These are phyloP conservation scores for Chlorops oryzae DNA, from an alignment of 1,140 invertebrate genomes.

Conservation along the genomic window DNA sequence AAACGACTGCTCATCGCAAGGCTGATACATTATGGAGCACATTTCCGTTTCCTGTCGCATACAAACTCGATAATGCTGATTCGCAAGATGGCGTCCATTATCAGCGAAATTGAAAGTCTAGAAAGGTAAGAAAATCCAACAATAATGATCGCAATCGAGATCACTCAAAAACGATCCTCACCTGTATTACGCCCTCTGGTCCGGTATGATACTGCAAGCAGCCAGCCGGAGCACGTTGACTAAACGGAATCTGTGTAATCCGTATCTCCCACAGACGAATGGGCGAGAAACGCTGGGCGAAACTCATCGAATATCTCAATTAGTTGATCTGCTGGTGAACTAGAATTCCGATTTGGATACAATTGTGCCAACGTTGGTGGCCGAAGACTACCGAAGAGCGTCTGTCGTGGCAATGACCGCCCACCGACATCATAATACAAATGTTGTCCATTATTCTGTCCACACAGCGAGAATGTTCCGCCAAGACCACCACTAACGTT, in stretches of 20 bases:
- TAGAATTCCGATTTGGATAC: constrained; percentile 7
- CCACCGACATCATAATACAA: constrained; percentile 63
- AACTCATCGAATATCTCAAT: constrained; percentile 35
- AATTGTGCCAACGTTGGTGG: constrained; percentile 13
- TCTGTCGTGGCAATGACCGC: constrained; percentile 27
- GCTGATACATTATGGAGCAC: constrained; percentile 71
- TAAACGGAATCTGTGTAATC: constrained; percentile 65
- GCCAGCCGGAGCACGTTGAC: constrained; percentile 63
- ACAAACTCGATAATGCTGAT: constrained; percentile 72
- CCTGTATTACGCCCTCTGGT: constrained; percentile 48
- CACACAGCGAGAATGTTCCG: constrained; percentile 62
- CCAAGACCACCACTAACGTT: constrained; percentile 54
- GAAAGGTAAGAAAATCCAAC: constrained; percentile 50
- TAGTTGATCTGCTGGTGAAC: constrained; percentile 16
- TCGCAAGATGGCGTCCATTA: constrained; percentile 71
- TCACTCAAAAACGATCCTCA: too few species aligned
- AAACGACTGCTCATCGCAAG: constrained; percentile 69
- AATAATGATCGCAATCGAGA: not conserved
- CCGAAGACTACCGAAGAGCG: constrained; percentile 36
- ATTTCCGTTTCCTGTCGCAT: constrained; percentile 62
- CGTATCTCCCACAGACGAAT: constrained; percentile 70
- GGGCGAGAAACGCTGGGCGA: constrained; percentile 53
- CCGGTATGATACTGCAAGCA: constrained; percentile 67
- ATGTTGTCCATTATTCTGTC: constrained; percentile 77
- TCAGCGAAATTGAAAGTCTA: constrained; percentile 73